A percentile compares a stretch with the other conserved stretches of the same genome.
Conservation (phyloP, 1,140 invertebrate genomes). For the Oppia nitens region DNA sequence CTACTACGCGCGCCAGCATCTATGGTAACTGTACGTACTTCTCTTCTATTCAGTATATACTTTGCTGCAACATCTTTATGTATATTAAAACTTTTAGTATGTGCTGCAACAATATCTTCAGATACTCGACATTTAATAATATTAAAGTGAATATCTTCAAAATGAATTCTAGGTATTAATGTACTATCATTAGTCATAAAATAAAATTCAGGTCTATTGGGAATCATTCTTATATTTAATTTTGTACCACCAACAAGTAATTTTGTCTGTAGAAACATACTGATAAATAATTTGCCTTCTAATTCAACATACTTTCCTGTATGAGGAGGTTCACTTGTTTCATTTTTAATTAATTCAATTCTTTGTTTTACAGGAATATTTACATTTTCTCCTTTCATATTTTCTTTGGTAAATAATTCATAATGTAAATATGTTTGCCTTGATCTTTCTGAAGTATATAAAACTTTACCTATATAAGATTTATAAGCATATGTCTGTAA, state of each 20-base stretch:
- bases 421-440: slow-evolving; percentile 30
- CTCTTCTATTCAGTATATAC: slow-evolving; percentile 14
- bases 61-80: background rate
- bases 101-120: slow-evolving; percentile 9
- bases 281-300: slow-evolving; percentile 16
- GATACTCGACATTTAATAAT: background rate
- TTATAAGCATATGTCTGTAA: slow-evolving; percentile 30
- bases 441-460: slow-evolving; percentile 27
- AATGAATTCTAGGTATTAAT: background rate
- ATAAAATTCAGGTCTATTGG: background rate
- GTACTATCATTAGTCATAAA: background rate
- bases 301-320: slow-evolving; percentile 21
- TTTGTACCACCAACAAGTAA: slow-evolving; percentile 16
- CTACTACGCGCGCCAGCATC: slow-evolving; percentile 8
- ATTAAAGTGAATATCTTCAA: background rate
- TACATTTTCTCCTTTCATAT: slow-evolving; percentile 7
- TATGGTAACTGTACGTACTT: slow-evolving; percentile 18
- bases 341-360: no score
- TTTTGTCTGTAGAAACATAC: slow-evolving; percentile 16
- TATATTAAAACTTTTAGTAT: slow-evolving; percentile 10
- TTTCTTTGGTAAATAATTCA: no score
- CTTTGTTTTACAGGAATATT: slow-evolving; percentile 21
- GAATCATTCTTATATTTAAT: background rate
- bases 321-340: slow-evolving; percentile 21
- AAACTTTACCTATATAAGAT: slow-evolving; percentile 30